Evolutionary conservation across 2,888 invertebrate genomes (phyloP).

Genomic region (Odontothrips loti): DNA sequence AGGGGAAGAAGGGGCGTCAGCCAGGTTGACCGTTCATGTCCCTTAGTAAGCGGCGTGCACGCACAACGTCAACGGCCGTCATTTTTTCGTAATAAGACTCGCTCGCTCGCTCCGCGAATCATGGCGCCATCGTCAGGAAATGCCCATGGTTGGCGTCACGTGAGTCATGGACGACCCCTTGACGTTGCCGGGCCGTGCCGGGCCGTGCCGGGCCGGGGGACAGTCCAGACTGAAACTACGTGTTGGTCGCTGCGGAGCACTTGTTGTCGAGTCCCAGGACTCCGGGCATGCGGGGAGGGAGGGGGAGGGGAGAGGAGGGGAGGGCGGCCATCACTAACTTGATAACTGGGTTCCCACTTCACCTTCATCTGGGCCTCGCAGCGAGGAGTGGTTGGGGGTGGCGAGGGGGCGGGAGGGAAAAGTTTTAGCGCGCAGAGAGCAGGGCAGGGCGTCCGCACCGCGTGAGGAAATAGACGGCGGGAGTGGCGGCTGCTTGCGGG

Average conservation of each 20-base stretch:
- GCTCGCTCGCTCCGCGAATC: neutral
- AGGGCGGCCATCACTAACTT: neutral
- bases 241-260: neutral
- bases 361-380: neutral
- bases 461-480: neutral
- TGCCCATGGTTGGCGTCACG: too few relatives aligned
- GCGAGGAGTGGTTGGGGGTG: too few relatives aligned
- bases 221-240: neutral
- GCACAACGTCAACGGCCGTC: too few relatives aligned
- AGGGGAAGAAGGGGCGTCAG: too few relatives aligned
- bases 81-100: too few relatives aligned
- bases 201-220: neutral
- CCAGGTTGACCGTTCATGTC: too few relatives aligned
- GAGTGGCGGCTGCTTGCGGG: too few relatives aligned
- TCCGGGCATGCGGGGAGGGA: neutral
- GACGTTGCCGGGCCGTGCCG: neutral
- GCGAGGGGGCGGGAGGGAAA: neutral
- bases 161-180: neutral
- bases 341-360: conserved; percentile 6
- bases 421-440: neutral
- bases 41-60: too few relatives aligned
- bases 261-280: neutral
- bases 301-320: neutral
- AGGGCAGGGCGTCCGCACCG: neutral
- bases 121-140: neutral